Conservation (phyloP, 30 jellyfish, hydroid and myxozoan genomes). For the Aurelia sp. region DNA sequence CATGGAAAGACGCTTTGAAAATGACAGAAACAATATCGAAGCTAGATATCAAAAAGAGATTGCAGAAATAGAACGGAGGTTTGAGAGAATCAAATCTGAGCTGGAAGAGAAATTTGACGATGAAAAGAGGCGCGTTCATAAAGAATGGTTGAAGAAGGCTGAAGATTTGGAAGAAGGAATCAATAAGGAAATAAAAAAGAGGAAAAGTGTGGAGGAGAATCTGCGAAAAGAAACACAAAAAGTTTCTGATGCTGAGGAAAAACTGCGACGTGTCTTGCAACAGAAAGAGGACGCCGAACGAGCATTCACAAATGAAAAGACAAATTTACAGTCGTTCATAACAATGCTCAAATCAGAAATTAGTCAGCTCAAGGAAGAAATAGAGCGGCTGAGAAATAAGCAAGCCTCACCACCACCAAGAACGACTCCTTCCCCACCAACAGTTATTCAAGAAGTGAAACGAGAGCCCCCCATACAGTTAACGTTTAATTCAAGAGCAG, state of each 20-base stretch:
- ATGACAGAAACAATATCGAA: conserved; percentile 59
- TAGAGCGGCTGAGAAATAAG: conserved; percentile 66
- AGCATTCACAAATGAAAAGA: conserved; percentile 66
- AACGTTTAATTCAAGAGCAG: conserved; percentile 68
- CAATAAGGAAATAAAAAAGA: conserved; percentile 55
- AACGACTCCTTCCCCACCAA: conserved; percentile 50
- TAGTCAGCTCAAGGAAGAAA: conserved; percentile 78
- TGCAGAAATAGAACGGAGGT: conserved; percentile 59
- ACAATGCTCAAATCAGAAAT: conserved; percentile 82
- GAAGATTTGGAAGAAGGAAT: conserved; percentile 62
- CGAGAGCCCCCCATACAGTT: conserved; percentile 33
- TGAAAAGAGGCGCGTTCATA: conserved; percentile 66
- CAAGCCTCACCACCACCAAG: conserved; percentile 69
- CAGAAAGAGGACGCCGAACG: conserved; percentile 77
- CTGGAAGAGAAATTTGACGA: conserved; percentile 80
- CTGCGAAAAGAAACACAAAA: conserved; percentile 63
- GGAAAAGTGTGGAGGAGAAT: conserved; percentile 59
- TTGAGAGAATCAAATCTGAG: conserved; percentile 64
- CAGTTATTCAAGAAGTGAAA: conserved; percentile 25
- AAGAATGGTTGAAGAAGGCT: conserved; percentile 70
- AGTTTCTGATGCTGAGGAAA: conserved; percentile 61
- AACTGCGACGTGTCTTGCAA: conserved; percentile 48
- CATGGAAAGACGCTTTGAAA: conserved; percentile 47
- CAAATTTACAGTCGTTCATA: conserved; percentile 74
- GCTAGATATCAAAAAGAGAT: conserved; percentile 51